A percentile compares a stretch with the other conserved stretches of the same genome.
Evolutionary conservation across 2,797 vertebrate genomes (phyloP).

Genomic region (Chromobotia macracanthus): DNA sequence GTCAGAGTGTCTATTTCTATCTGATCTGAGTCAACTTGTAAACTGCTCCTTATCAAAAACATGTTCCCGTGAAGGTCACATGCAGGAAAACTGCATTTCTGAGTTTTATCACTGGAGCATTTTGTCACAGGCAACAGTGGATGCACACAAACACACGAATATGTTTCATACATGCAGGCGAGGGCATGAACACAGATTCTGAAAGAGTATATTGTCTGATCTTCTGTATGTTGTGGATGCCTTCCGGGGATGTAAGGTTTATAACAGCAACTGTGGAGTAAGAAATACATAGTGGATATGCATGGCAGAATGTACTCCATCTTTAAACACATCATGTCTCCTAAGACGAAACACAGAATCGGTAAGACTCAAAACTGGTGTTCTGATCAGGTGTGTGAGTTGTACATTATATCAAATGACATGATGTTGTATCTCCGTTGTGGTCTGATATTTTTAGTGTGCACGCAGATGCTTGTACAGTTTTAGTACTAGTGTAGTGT

Average conservation of each 20-base stretch:
- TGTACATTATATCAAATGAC: not conserved
- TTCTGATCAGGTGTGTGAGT: not conserved
- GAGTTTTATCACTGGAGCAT: slow-evolving; percentile 39
- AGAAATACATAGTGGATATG: not conserved
- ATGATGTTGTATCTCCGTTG: not conserved
- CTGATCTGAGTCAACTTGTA: slow-evolving; percentile 38
- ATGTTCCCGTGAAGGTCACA: slow-evolving; percentile 58
- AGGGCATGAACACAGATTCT: slow-evolving; percentile 1
- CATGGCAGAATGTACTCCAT: not conserved
- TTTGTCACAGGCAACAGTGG: slow-evolving; percentile 43
- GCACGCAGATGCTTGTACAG: not conserved
- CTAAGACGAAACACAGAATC: not conserved
- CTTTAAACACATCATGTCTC: not conserved
- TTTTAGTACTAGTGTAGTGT: too few species aligned
- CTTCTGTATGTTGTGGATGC: not conserved
- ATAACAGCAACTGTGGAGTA: not conserved
- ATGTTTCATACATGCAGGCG: slow-evolving; percentile 1
- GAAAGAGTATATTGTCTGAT: not conserved
- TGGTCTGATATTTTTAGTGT: not conserved
- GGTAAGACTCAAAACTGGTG: not conserved
- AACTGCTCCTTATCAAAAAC: slow-evolving; percentile 59
- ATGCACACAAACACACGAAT: slow-evolving; percentile 11
- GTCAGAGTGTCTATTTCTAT: slow-evolving; percentile 57
- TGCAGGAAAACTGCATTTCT: slow-evolving; percentile 68
- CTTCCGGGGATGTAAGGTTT: not conserved